These are phyloP conservation scores for pig (Sus scrofa) DNA, from an alignment of 2,113 vertebrate genomes.

Conservation along the genomic window T2T-Sscrofa CM000812.6:36159001-36159500, in stretches of 20 bases:
- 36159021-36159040: no score
- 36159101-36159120: no score
- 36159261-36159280: background rate
- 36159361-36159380: no score
- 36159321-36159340: background rate
- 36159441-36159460: background rate
- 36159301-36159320: background rate
- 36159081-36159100: no score
- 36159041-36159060: no score
- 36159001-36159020: no score
- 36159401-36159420: no score
- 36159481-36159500: background rate
- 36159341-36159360: no score
- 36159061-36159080: no score
- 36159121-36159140: no score
- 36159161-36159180: background rate
- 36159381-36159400: no score
- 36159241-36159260: background rate
- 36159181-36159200: background rate
- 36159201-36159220: slow-evolving; percentile 27
- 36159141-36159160: background rate
- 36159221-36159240: background rate
- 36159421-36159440: no score
- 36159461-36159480: background rate
- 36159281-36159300: slow-evolving; percentile 18